phyloP scores from a whole-genome alignment of 2,797 vertebrate species.

The Sebastiscus albofasciatus region DNA sequence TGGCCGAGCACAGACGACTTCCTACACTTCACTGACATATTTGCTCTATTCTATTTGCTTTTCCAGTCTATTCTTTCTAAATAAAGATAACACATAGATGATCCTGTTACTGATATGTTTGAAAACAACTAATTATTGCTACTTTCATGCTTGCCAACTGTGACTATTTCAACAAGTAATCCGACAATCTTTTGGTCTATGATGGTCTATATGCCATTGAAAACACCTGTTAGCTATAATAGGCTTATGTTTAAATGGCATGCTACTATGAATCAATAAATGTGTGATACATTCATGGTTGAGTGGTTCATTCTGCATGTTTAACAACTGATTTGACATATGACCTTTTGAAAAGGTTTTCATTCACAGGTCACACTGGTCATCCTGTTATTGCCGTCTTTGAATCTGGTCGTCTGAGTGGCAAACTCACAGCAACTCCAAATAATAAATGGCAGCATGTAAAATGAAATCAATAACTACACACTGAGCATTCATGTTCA shows the following conservation, averaged over 20 bases:
- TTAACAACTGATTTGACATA: not conserved
- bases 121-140: not conserved
- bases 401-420: not conserved
- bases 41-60: not conserved
- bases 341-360: not conserved
- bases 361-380: not conserved
- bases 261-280: constrained; percentile 10
- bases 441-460: not conserved
- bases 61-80: not conserved
- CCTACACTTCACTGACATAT: not conserved
- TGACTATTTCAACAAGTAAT: not conserved
- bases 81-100: not conserved
- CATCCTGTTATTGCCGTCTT: not conserved
- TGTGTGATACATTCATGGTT: not conserved
- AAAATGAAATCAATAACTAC: not conserved
- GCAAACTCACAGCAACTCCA: not conserved
- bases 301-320: not conserved
- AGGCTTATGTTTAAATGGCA: not conserved
- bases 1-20: not conserved
- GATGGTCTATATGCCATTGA: not conserved
- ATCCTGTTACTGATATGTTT: not conserved
- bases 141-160: not conserved
- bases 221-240: not conserved
- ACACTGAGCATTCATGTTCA: not conserved
- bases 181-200: not conserved